Conservation (phyloP, 2,113 vertebrate genomes). For the Hypocryptadius cinnamomeus region DNA sequence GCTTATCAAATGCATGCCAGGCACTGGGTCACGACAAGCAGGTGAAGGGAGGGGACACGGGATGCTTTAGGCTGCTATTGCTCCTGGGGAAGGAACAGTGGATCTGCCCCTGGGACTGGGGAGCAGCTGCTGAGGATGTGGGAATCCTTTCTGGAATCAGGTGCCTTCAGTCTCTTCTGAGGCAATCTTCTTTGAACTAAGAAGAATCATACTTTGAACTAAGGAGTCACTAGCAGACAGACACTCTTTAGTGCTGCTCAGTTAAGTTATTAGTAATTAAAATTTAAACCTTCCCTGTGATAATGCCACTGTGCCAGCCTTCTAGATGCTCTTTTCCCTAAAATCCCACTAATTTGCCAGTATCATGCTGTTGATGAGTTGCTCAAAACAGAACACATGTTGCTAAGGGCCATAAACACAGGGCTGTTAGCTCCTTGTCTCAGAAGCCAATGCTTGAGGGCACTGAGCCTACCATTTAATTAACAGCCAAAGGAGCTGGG, state of each 20-base stretch:
- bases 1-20: background rate
- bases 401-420: background rate
- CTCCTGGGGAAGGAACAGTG: background rate
- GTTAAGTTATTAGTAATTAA: background rate
- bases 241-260: background rate
- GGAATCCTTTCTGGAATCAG: background rate
- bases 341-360: background rate
- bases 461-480: background rate
- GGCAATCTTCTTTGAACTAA: background rate
- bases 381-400: background rate
- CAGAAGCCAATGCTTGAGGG: background rate
- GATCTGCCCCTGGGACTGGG: background rate
- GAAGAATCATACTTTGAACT: background rate
- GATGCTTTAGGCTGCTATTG: background rate
- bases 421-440: background rate
- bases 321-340: background rate
- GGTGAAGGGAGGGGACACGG: background rate
- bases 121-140: background rate
- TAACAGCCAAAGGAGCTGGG: background rate
- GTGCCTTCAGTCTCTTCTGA: background rate
- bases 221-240: background rate
- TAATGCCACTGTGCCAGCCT: background rate
- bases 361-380: background rate
- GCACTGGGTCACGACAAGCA: background rate
- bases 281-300: background rate